Conservation (phyloP, 2,888 invertebrate species). For the Salpingus planirostris region DNA sequence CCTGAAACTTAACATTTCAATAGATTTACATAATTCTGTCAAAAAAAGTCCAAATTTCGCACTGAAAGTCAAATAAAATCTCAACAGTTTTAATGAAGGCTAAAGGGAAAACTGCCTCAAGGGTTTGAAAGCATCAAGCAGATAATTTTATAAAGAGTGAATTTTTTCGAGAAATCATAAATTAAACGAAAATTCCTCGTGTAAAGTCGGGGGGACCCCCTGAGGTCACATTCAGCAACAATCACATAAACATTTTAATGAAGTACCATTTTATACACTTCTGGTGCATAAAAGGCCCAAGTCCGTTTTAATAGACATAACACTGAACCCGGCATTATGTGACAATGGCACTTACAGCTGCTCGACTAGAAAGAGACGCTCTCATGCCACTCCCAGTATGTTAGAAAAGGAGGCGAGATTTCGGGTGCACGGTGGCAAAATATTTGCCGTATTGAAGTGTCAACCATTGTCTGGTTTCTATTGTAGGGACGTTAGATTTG, state of each 20-base stretch:
- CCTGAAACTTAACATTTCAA: no score
- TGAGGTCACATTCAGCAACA: conserved; percentile 31
- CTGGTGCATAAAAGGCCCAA: conserved; percentile 37
- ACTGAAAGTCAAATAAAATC: no score
- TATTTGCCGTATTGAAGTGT: conserved; percentile 44
- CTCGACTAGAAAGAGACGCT: conserved; percentile 24
- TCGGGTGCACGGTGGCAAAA: conserved; percentile 34
- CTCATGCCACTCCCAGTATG: conserved; percentile 10
- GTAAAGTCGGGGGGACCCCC: conserved; percentile 27
- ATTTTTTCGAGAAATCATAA: no score
- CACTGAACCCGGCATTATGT: conserved; percentile 35
- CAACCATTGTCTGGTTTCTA: conserved; percentile 38
- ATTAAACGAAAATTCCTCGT: no score
- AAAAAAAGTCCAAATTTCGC: no score
- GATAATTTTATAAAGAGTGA: no score
- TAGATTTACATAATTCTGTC: no score
- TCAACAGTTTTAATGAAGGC: no score
- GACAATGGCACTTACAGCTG: conserved; percentile 38
- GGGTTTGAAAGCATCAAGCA: no score
- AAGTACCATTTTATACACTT: conserved; percentile 41
- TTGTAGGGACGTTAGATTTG: conserved; percentile 39
- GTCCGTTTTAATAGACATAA: conserved; percentile 42
- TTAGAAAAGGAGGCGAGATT: conserved; percentile 24
- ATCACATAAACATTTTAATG: conserved; percentile 42
- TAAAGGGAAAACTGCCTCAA: no score